phyloP scores from a whole-genome alignment of 2,113 vertebrate species.

The Pogona vitticeps region DNA sequence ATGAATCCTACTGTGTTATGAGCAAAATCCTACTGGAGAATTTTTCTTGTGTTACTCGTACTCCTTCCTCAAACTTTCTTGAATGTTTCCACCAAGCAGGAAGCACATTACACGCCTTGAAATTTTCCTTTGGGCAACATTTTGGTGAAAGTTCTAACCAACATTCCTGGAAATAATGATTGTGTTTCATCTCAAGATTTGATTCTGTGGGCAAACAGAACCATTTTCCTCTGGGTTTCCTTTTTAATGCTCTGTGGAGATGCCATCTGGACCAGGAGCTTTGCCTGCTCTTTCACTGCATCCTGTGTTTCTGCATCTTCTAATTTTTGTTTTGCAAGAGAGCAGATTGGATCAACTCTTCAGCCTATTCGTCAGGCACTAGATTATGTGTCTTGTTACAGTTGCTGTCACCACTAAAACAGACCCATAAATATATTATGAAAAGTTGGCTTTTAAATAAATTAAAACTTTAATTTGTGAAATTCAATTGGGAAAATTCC shows the following conservation, averaged over 20 bases:
- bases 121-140: neutral
- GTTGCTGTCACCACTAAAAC: conserved; percentile 3
- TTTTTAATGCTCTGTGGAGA: neutral
- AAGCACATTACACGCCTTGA: neutral
- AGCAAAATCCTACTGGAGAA: no score
- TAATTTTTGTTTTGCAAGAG: neutral
- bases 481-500: neutral
- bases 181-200: neutral
- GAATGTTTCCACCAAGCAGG: neutral
- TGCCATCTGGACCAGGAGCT: neutral
- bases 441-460: neutral
- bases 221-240: neutral
- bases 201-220: neutral
- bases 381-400: neutral
- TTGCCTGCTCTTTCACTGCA: neutral
- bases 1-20: no score
- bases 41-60: neutral
- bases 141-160: neutral
- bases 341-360: neutral
- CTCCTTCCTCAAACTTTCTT: neutral
- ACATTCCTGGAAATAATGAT: neutral
- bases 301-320: neutral
- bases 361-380: neutral
- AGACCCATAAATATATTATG: neutral
- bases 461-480: neutral